phyloP scores from a whole-genome alignment of 2,797 vertebrate genomes.

The Threskiornis aethiopicus region DNA sequence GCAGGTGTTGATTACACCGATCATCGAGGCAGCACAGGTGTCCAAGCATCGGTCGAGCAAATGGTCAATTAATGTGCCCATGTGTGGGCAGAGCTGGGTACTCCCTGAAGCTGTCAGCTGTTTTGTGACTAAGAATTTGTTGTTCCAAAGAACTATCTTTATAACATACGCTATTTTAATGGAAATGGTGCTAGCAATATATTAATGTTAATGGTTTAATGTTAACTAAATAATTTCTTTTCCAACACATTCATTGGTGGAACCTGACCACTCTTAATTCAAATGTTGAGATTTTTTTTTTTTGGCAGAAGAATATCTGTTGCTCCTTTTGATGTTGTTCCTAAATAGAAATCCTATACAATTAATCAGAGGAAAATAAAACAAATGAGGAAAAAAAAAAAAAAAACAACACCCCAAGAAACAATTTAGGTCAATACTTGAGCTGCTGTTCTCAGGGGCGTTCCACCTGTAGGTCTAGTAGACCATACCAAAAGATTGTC shows the following conservation, averaged over 20 bases:
- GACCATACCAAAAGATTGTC: background rate
- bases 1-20: background rate
- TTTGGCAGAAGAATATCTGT: background rate
- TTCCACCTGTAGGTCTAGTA: background rate
- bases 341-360: background rate
- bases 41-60: background rate
- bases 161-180: background rate
- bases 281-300: background rate
- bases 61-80: rapidly evolving
- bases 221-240: background rate
- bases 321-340: background rate
- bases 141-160: background rate
- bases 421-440: background rate
- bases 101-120: background rate
- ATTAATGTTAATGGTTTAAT: background rate
- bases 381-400: background rate
- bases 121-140: background rate
- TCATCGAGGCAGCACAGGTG: background rate
- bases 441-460: background rate
- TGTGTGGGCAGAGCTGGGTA: background rate
- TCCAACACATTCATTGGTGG: rapidly evolving
- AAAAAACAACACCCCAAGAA: background rate
- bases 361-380: background rate
- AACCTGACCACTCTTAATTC: background rate
- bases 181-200: background rate